Percentiles rank a stretch among this genome's conserved stretches.
phyloP scores from a whole-genome alignment of 1,140 invertebrate species.

The Drosophila tropicalis region DNA sequence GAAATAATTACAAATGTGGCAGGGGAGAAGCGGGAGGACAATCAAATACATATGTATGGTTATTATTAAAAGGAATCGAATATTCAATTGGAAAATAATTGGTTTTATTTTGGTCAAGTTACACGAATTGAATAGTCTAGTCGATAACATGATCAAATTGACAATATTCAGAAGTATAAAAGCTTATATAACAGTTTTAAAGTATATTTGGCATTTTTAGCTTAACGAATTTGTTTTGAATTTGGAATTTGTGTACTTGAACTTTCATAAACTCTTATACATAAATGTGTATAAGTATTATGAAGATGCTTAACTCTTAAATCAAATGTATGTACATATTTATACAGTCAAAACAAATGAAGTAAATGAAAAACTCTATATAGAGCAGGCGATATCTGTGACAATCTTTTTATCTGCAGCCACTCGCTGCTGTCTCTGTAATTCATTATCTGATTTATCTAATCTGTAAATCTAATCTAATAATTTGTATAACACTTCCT shows the following conservation, averaged over 20 bases:
- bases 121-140: neutral
- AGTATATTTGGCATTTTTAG: too few species aligned
- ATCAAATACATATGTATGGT: slow-evolving; percentile 1
- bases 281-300: neutral
- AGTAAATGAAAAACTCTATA: neutral
- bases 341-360: slow-evolving; percentile 2
- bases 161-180: too few species aligned
- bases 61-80: slow-evolving; percentile 48
- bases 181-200: too few species aligned
- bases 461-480: slow-evolving; percentile 61
- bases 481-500: slow-evolving; percentile 52
- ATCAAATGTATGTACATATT: slow-evolving; percentile 26
- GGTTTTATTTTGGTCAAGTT: neutral
- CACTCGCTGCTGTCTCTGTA: slow-evolving; percentile 36
- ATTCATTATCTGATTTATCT: slow-evolving; percentile 53
- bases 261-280: neutral
- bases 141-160: too few species aligned
- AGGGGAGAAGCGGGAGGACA: slow-evolving; percentile 12
- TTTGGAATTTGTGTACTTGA: too few species aligned
- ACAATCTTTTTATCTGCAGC: slow-evolving; percentile 32
- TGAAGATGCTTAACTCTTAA: slow-evolving; percentile 13
- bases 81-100: slow-evolving; percentile 39
- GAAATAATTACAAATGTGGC: slow-evolving; percentile 52
- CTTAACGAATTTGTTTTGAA: too few species aligned
- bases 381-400: slow-evolving; percentile 28